Base-by-base conservation (phyloP, 2,113 vertebrate species). In the Oryzias woworae region DNA sequence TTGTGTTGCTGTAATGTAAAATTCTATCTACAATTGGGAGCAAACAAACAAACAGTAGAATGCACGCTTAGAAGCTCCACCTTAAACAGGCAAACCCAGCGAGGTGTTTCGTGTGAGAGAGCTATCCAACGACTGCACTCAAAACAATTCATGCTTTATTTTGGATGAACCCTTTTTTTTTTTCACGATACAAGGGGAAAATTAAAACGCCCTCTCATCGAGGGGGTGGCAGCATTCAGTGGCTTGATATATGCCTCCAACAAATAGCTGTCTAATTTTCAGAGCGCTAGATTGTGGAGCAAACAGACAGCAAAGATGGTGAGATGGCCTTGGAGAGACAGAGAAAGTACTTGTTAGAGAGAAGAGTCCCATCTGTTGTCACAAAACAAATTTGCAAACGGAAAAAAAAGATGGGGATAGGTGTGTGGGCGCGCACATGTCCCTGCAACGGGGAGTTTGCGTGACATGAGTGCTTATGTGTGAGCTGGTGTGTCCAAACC, bases 341-440 rank as follows among this genome's bases (percentile, higher is more conserved):
- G 71, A 75, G 73, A 67, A 67, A 66, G 75, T 73, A 77, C 82
- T 78, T 77, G 84, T 81, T 76, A 75, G 55, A 53, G 69, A 80
- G 63, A 57, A 75, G 60, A 65, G 72, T 60, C 73, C 87, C 88
- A 89, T 89, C 88, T 89, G 88, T 58, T 81, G 71, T 75, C 66
- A 62, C 67, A 83, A 78, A 77, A 63, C 58, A 73, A 82, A 80
- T 80, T 74, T 75, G 74, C 71, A 78, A 82, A 67, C 58, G 28
- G 73, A 48, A 48, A 71, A 68, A 68, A 77, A 63, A 80, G 50
- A 59, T 0, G 24, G 16, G 51, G 44, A 63, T 53, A 64, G 77
- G 75, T 78, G 80, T 72, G 74, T 66, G 53, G 58, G 63, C 12
- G 53, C 63, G 58, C 64, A 42, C 41, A 48, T 67, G 80, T 84